Evolutionary conservation across 2,888 invertebrate species (phyloP), one percentile per base, ranked within the genome.

Genomic region (Sericinus montela): DNA sequence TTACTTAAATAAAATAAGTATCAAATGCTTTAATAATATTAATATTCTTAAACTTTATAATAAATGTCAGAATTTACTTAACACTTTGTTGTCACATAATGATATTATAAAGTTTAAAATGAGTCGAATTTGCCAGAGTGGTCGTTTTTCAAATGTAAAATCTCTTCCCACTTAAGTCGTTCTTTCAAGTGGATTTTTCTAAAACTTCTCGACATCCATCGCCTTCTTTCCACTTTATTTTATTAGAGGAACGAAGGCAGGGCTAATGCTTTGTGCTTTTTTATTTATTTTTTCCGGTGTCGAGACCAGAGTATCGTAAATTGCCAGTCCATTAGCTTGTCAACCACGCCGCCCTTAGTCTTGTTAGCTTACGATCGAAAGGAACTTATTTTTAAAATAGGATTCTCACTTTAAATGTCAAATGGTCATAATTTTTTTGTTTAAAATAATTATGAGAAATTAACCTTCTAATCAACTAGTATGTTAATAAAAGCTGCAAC

Each of bases 261-360:
- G 32, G 32, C 23, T 9, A 35, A 39, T 10, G 23, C 32, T 44
- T 42, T 40, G 15, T 25, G 6, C 16, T 35, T 16, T 36, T 47
- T 43, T 28, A 15, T n/a, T n/a, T n/a, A 28, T 29, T 43, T 16
- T 14, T 49, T 15, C 11, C 28, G 13, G 34, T 43, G 23, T 23
- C 48, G 28, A 30, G 35, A 25, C 37, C 34, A 43, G 43, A 43
- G 48, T 36, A 38, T 43, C 43, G 43, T 43, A 48, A 47, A 43
- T 48, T 48, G 38, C 32, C 39, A 8, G 42, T 32, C 42, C 42
- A 48, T 48, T 48, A 42, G 30, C 37, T 36, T 47, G 32, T 43
- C 48, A 43, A 43, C 37, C 37, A 43, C 13, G n/a, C 36, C 36
- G 4, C 28, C 11, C 28, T n/a, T 34, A 40, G 34, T 40, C 11